phyloP scores from a whole-genome alignment of 2,888 invertebrate species.

The Ectropis crepuscularia region DNA sequence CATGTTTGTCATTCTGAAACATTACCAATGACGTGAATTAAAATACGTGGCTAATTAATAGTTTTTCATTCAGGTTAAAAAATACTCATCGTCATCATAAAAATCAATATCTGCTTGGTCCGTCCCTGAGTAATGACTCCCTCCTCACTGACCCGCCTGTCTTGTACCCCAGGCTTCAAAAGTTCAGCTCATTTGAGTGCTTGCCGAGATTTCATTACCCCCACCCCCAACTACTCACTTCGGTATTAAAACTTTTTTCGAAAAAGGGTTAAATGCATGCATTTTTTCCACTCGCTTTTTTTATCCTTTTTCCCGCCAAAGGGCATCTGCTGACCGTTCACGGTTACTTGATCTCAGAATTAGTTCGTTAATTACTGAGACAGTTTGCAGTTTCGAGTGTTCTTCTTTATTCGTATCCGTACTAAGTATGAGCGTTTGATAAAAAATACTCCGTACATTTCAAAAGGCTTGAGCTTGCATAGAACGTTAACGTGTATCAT shows the following conservation, averaged over 20 bases:
- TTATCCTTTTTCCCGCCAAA: constrained; percentile 59
- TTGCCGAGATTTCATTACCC: constrained; percentile 83
- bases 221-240: constrained; percentile 71
- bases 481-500: not conserved
- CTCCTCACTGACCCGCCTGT: constrained; percentile 80
- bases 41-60: too few relatives aligned
- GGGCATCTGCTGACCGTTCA: constrained; percentile 74
- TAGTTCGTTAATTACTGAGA: constrained; percentile 76
- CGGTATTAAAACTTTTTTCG: constrained; percentile 70
- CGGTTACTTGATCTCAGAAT: constrained; percentile 75
- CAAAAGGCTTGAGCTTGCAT: constrained; percentile 27
- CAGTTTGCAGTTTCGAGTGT: constrained; percentile 63
- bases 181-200: constrained; percentile 84
- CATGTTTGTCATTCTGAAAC: too few relatives aligned
- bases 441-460: constrained; percentile 30
- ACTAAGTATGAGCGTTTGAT: constrained; percentile 28
- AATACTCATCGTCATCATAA: constrained; percentile 14
- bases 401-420: constrained; percentile 36
- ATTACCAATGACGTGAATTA: too few relatives aligned
- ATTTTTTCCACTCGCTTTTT: constrained; percentile 28
- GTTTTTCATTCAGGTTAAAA: too few relatives aligned
- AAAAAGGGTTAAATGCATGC: constrained; percentile 75
- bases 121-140: constrained; percentile 73
- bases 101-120: constrained; percentile 45
- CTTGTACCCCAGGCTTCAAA: constrained; percentile 83